These are phyloP conservation scores for Ceraclea dissimilis DNA, from an alignment of 2,888 invertebrate genomes.

Conservation along the genomic window DNA sequence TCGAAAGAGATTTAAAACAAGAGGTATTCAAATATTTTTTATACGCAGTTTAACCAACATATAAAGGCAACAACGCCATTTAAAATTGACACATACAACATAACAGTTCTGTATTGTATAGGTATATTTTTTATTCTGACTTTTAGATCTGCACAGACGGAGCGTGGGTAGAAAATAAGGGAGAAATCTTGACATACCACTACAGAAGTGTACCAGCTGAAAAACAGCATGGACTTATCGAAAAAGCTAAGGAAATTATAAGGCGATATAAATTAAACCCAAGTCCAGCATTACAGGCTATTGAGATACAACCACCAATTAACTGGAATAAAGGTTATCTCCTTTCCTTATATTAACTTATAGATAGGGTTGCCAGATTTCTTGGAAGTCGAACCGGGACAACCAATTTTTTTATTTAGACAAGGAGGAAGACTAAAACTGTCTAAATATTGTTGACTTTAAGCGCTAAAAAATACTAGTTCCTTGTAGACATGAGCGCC, in stretches of 20 bases:
- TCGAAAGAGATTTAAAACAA: conserved; percentile 53
- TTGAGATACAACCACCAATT: conserved; percentile 71
- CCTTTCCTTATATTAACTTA: not conserved
- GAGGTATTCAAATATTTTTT: too few relatives aligned
- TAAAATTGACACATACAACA: too few relatives aligned
- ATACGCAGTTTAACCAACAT: too few relatives aligned
- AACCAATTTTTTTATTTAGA: too few relatives aligned
- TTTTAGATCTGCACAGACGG: conserved; percentile 40
- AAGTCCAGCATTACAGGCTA: conserved; percentile 60
- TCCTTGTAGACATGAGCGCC: too few relatives aligned
- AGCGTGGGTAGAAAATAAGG: conserved; percentile 72
- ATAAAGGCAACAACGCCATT: too few relatives aligned
- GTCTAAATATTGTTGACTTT: too few relatives aligned
- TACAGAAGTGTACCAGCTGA: conserved; percentile 59
- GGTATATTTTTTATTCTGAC: not conserved
- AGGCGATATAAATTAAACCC: conserved; percentile 57
- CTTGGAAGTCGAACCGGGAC: too few relatives aligned
- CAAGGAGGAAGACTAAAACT: too few relatives aligned
- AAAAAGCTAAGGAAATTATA: conserved; percentile 53
- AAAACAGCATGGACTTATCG: conserved; percentile 45
- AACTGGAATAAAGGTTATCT: conserved; percentile 65
- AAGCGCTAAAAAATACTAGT: too few relatives aligned
- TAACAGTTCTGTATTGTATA: too few relatives aligned
- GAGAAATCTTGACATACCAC: conserved; percentile 63
- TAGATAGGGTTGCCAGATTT: too few relatives aligned